A percentile compares a stretch with the other conserved stretches of the same genome.
Evolutionary conservation across 2,888 invertebrate species (phyloP).

Genomic region (Hypsopygia costalis): DNA sequence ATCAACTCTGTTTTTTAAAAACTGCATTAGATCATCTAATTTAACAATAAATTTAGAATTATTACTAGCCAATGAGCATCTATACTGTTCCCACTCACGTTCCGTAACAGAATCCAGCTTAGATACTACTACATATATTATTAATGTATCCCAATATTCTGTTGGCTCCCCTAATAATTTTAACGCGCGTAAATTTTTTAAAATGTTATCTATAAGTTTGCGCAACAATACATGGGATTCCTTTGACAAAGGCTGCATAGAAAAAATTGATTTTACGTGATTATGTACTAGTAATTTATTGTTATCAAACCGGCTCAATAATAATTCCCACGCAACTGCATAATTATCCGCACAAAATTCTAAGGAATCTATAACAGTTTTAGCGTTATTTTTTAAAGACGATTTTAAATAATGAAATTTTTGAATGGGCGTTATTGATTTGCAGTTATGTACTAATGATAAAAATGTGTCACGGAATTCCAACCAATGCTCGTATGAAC

Average conservation of each 20-base stretch:
- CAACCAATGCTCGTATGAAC: too few relatives aligned
- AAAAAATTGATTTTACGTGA: slow-evolving; percentile 18
- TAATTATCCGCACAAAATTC: slow-evolving; percentile 19
- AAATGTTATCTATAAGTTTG: slow-evolving; percentile 16
- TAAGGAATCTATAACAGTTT: slow-evolving; percentile 7
- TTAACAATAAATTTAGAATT: slow-evolving; percentile 1
- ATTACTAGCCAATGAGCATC: slow-evolving; percentile 1
- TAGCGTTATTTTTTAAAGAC: not conserved
- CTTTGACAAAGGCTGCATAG: slow-evolving; percentile 10
- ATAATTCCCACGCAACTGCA: slow-evolving; percentile 16
- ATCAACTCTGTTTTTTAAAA: not conserved
- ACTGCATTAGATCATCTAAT: not conserved
- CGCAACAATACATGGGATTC: slow-evolving; percentile 15
- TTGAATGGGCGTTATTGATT: slow-evolving; percentile 2
- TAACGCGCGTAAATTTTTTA: slow-evolving; percentile 18
- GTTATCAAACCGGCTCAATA: slow-evolving; percentile 17
- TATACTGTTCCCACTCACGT: slow-evolving; percentile 18
- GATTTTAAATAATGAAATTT: too few relatives aligned
- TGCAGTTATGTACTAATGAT: not conserved
- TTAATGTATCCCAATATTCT: slow-evolving; percentile 13
- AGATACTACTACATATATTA: slow-evolving; percentile 12
- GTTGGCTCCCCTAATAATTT: slow-evolving; percentile 17
- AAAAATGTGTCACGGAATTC: slow-evolving; percentile 12
- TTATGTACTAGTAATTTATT: slow-evolving; percentile 16
- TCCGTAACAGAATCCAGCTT: slow-evolving; percentile 15